Evolutionary conservation across 2,113 vertebrate genomes (phyloP), one percentile per base, ranked within the genome.

Genomic region (Fregata magnificens): DNA sequence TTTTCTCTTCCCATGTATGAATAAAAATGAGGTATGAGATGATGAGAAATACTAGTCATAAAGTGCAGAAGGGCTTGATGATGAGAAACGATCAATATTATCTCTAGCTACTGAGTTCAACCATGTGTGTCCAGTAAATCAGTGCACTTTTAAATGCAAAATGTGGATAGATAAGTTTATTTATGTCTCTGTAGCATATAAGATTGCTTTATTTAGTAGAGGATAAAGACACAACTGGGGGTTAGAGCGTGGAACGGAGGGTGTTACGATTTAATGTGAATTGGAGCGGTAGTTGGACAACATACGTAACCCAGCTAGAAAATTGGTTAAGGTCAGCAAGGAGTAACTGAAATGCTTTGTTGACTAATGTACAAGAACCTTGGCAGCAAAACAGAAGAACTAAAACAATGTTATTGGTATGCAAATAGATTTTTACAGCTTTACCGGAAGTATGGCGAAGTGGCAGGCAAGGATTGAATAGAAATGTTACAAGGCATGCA

Each of bases 11-110:
- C 34, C 61, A 3, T 56, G 5, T 69, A 82, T 95, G 67, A 82
- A 94, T 95, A 83, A 93, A 93, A 95, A 86, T 92, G 44, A 90
- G 49, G 36, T 65, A 90, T 73, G 74, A 83, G 63, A 40, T 80
- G 58, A 69, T 90, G 65, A 71, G 18, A 63, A 78, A 42, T 69
- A 38, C 70, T 89, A 29, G 82, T 82, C 76, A 82, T 88, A 36
- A 88, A 95, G 49, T n/a, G 45, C 7, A 2, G 81, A 87, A 95
- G 56, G 45, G 45, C 56, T 93, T 76, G 47, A 53, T 88, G 82
- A 58, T 86, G 86, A 88, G 79, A 86, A 95, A 82, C 10, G 13
- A 73, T 90, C 82, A 62, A 73, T 78, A 44, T 90, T 96, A 47
- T 86, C 83, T 73, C 83, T 81, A 76, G 53, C 62, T 92, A 24